Percentiles rank a stretch among this genome's conserved stretches.
Conservation (phyloP, 2,797 vertebrate genomes). For the Pampus argenteus region DNA sequence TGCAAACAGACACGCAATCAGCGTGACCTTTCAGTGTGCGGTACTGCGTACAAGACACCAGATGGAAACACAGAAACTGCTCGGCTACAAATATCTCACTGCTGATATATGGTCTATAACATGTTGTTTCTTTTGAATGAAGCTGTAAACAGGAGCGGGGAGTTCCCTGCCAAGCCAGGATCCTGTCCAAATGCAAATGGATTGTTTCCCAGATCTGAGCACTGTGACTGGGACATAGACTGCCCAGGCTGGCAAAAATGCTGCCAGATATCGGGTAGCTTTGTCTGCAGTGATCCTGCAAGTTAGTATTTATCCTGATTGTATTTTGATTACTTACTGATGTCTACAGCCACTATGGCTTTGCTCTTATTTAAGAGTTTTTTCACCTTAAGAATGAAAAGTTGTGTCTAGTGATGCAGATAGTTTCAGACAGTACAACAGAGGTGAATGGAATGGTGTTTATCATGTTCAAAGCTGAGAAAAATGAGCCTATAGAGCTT, state of each 20-base stretch:
- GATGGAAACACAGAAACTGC: constrained; percentile 54
- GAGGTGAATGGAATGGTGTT: background rate
- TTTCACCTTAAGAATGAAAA: background rate
- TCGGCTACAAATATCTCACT: constrained; percentile 50
- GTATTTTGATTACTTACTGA: background rate
- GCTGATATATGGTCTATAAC: constrained; percentile 63
- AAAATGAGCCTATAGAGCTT: background rate
- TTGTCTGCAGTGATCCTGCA: constrained; percentile 69
- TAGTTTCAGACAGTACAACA: background rate
- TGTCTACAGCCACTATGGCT: background rate
- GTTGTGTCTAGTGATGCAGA: background rate
- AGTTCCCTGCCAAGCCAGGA: constrained; percentile 88
- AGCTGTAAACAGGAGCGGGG: constrained; percentile 86
- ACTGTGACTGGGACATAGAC: constrained; percentile 87
- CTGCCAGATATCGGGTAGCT: constrained; percentile 77
- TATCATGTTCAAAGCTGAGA: background rate
- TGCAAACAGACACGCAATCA: constrained; percentile 13
- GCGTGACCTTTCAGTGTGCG: constrained; percentile 43
- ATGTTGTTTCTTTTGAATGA: constrained; percentile 68
- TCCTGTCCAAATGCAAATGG: constrained; percentile 82
- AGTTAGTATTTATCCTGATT: constrained; percentile 69
- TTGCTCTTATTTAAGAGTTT: background rate
- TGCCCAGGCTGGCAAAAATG: constrained; percentile 92
- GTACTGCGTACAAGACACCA: constrained; percentile 59
- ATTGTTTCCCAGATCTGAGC: constrained; percentile 26